Percentiles rank a stretch among this genome's conserved stretches.
Evolutionary conservation across 2,113 vertebrate species (phyloP).

Genomic region (Microcebus lehilahytsara): DNA sequence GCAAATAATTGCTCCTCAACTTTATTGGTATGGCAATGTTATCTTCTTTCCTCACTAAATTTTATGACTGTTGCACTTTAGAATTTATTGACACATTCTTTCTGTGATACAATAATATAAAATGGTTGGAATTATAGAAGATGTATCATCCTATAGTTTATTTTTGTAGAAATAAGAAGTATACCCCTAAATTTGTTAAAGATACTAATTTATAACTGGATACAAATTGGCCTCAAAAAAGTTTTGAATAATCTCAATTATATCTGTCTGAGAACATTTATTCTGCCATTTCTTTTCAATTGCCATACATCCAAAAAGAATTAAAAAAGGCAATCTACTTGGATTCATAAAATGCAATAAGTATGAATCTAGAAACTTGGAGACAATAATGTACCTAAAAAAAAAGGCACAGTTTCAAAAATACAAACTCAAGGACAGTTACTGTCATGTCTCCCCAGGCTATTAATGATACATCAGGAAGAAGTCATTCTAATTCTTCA

Average conservation of each 20-base stretch:
- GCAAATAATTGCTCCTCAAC: background rate
- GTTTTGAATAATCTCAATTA: background rate
- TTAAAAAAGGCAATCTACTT: background rate
- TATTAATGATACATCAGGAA: background rate
- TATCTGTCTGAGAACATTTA: background rate
- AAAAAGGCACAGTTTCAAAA: background rate
- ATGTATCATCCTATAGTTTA: background rate
- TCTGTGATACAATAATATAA: background rate
- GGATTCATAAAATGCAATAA: background rate
- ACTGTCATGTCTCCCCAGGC: background rate
- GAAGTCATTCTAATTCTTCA: background rate
- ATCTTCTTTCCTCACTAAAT: background rate
- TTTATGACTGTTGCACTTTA: background rate
- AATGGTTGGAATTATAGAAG: background rate
- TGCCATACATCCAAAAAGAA: background rate
- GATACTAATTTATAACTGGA: background rate
- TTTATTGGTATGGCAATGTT: conserved; percentile 11
- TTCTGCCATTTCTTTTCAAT: background rate
- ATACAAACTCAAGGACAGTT: background rate
- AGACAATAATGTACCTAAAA: background rate
- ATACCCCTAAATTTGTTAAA: background rate
- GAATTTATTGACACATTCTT: background rate
- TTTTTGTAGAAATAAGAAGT: conserved; percentile 20
- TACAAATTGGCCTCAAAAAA: conserved; percentile 17
- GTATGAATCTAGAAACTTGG: background rate